Evolutionary conservation across 2,888 invertebrate genomes (phyloP), one percentile per base, ranked within the genome.

Genomic region (Parnassius apollo): DNA sequence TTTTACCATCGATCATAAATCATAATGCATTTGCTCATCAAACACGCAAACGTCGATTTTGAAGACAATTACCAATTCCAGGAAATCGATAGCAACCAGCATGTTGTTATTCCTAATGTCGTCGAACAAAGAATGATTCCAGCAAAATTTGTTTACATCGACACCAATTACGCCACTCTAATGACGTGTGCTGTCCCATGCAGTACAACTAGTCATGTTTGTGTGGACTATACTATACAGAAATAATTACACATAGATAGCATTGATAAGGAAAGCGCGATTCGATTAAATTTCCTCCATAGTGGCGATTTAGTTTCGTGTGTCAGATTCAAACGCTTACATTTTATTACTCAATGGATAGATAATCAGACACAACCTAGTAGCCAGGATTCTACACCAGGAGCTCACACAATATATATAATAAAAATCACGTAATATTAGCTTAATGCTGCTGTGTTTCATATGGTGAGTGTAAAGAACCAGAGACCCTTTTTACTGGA

Each of bases 121-220:
- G 50, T 42, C 42, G 42, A 42, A 50, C 58, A 50, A 42, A 50
- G 58, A 46, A 57, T 46, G 45, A 48, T 57, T 57, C 57, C 57
- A 72, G 73, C 77, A 78, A 78, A 79, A 75, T 77, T 72, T 83
- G 78, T 83, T 81, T 75, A 75, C 76, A 70, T 73, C 70, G 67
- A 68, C 66, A 71, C 73, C 77, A 81, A 83, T 84, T 81, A 83
- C 78, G 69, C 72, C 53, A 67, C 69, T 70, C 72, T 80, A 79
- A 81, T 80, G 79, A 76, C 74, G 61, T 22, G 42, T 18, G 62
- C 57, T 13, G 46, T 45, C 59, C 62, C 66, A 65, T 60, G 69
- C 66, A 65, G 63, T 52, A 42, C 62, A 65, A 59, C 60, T 65
- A 57, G 61, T 63, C 64, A 61, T 67, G 69, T 65, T 65, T 67